phyloP scores from a whole-genome alignment of 1,140 invertebrate species.

The Dreissena rostriformis region DNA sequence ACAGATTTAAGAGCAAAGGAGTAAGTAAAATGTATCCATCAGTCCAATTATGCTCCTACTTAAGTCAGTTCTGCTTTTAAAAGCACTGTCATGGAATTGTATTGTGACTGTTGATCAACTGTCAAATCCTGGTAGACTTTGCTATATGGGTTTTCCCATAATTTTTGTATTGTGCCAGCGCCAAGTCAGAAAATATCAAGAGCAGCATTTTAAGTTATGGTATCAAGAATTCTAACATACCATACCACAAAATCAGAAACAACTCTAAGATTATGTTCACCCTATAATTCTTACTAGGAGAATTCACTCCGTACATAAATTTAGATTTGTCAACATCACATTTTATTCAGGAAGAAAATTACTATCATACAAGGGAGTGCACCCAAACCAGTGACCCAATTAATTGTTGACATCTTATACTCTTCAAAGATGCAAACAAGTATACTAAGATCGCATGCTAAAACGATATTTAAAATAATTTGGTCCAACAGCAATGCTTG shows the following conservation, averaged over 20 bases:
- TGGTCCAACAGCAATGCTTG: too few relatives aligned
- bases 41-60: too few relatives aligned
- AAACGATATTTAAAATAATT: background rate
- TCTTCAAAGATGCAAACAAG: background rate
- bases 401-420: background rate
- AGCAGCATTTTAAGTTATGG: background rate
- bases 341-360: constrained; percentile 5
- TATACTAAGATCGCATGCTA: background rate
- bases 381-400: background rate
- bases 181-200: background rate
- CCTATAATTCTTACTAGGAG: background rate
- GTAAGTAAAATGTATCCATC: too few relatives aligned
- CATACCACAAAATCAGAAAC: background rate
- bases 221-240: background rate
- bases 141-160: too few relatives aligned
- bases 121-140: too few relatives aligned
- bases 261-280: background rate
- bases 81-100: too few relatives aligned
- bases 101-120: too few relatives aligned
- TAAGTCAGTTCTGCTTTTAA: too few relatives aligned
- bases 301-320: background rate
- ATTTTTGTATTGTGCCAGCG: background rate
- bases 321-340: background rate
- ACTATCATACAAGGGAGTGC: background rate
- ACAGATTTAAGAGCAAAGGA: too few relatives aligned